A percentile compares a stretch with the other conserved stretches of the same genome.
These are phyloP conservation scores for Wasmannia auropunctata DNA, from an alignment of 1,140 invertebrate species.

Conservation along the genomic window DNA sequence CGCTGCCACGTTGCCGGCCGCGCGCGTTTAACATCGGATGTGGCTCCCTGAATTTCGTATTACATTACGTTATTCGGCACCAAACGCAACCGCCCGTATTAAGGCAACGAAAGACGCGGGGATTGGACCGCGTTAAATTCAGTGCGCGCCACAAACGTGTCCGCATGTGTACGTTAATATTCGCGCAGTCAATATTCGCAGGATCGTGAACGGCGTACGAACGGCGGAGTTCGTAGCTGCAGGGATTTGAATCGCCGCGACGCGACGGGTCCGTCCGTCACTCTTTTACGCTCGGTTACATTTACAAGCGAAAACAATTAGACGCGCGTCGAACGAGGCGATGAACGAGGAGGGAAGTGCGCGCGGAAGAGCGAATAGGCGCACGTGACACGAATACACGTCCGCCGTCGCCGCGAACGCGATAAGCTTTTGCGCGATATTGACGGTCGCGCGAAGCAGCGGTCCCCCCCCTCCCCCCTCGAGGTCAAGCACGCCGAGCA, in stretches of 20 bases:
- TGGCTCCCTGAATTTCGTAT: neutral
- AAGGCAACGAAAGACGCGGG: neutral
- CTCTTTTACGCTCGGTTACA: neutral
- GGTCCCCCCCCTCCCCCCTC: no score
- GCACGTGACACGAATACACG: slow-evolving; percentile 6
- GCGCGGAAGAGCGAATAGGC: neutral
- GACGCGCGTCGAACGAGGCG: neutral
- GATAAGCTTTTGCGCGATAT: neutral
- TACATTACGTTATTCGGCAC: neutral
- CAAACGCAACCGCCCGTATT: neutral
- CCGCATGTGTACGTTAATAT: neutral
- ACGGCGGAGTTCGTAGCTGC: neutral
- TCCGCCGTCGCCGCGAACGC: neutral
- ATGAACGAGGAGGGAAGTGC: neutral
- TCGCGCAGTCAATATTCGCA: no score
- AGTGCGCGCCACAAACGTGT: neutral
- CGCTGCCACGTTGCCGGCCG: neutral
- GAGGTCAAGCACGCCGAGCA: neutral
- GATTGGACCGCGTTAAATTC: neutral
- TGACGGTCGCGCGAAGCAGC: neutral
- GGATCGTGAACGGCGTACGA: neutral
- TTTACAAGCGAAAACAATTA: slow-evolving; percentile 1
- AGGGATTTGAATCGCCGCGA: neutral
- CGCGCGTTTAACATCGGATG: neutral
- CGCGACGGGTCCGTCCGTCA: neutral